Conservation (phyloP, 2,888 invertebrate species). For the Eurytoma adleriae region DNA sequence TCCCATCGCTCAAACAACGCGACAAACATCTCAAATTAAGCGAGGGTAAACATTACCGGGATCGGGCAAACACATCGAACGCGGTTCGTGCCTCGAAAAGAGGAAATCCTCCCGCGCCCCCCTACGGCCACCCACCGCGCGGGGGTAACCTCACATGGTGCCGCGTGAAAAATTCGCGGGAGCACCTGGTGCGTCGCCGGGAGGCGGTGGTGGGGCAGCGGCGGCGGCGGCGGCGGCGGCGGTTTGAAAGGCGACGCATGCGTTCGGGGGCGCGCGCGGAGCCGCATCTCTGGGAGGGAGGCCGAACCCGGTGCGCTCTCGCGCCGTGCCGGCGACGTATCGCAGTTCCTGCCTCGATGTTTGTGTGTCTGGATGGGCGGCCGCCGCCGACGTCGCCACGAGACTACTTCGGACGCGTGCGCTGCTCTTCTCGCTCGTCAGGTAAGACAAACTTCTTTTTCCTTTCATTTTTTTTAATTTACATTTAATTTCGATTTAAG, state of each 20-base stretch:
- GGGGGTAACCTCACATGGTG: too few species aligned
- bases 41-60: background rate
- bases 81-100: too few species aligned
- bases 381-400: slow-evolving; percentile 27
- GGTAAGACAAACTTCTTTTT: background rate
- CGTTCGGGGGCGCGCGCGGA: slow-evolving; percentile 58
- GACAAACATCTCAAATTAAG: slow-evolving; percentile 32
- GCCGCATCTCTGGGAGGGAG: slow-evolving; percentile 7
- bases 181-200: background rate
- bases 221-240: background rate
- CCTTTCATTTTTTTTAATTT: background rate
- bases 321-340: slow-evolving; percentile 65
- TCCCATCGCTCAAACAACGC: background rate
- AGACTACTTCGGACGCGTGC: background rate
- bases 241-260: slow-evolving; percentile 71
- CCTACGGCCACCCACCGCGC: too few species aligned
- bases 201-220: background rate
- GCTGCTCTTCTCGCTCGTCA: background rate
- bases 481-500: background rate
- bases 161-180: too few species aligned
- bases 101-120: too few species aligned
- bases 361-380: slow-evolving; percentile 71
- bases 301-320: slow-evolving; percentile 2
- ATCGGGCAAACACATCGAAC: too few species aligned
- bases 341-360: slow-evolving; percentile 75